A percentile compares a stretch with the other conserved stretches of the same genome.
Conservation (phyloP, 2,113 vertebrate genomes). For the Tragelaphus scriptus region DNA sequence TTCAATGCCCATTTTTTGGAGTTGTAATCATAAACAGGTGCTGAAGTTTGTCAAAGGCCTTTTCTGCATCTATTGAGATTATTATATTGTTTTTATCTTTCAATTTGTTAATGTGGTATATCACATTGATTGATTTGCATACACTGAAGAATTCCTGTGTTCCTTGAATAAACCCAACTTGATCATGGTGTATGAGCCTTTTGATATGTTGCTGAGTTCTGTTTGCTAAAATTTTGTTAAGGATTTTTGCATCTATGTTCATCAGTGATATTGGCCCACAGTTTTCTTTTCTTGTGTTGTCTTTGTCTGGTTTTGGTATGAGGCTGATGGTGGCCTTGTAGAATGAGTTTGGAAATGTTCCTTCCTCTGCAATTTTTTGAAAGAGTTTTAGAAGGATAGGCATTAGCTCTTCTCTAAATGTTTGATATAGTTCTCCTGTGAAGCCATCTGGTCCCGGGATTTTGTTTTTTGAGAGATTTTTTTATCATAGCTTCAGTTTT, state of each 20-base stretch:
- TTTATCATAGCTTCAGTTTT: not conserved
- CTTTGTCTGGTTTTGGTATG: not conserved
- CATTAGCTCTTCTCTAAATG: not conserved
- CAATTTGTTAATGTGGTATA: not conserved
- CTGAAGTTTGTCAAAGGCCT: not conserved
- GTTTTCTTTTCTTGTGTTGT: not conserved
- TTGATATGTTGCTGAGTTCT: not conserved
- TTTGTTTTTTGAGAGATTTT: not conserved
- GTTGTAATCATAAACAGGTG: not conserved
- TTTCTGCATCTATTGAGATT: not conserved
- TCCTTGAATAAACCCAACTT: not conserved
- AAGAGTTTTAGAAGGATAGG: not conserved
- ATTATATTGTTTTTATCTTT: not conserved
- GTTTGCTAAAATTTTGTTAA: not conserved
- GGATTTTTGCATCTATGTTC: not conserved
- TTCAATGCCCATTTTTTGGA: not conserved
- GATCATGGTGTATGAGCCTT: not conserved
- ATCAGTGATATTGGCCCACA: not conserved
- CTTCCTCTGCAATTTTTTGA: not conserved
- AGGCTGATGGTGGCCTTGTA: not conserved
- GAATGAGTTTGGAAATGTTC: not conserved
- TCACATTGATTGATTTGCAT: not conserved
- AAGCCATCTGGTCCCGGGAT: not conserved
- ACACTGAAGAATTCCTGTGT: rapidly evolving
- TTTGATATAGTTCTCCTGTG: not conserved